Percentiles rank a stretch among this genome's conserved stretches.
Conservation (phyloP, 2,113 vertebrate genomes). For the Megaceryle torquata region DNA sequence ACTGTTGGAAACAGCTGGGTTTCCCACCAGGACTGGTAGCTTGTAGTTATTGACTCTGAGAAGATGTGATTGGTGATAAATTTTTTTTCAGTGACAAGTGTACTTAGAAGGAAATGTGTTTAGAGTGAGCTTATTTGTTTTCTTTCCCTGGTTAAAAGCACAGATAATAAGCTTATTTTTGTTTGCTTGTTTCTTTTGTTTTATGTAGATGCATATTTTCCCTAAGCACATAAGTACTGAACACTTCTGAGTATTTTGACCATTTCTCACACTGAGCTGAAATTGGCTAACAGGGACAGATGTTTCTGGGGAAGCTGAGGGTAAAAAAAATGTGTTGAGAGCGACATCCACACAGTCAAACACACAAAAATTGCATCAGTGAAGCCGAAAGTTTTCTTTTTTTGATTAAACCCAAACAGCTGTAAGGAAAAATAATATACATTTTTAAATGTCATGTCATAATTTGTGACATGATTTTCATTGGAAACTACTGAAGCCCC, state of each 20-base stretch:
- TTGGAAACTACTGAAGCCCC: background rate
- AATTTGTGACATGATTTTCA: background rate
- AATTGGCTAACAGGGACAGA: background rate
- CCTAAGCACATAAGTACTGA: background rate
- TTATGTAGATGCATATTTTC: background rate
- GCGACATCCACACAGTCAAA: background rate
- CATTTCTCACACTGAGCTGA: background rate
- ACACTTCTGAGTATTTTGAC: background rate
- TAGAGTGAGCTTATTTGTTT: background rate
- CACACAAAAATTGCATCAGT: background rate
- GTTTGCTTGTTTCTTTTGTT: background rate
- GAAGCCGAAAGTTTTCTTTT: background rate
- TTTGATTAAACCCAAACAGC: background rate
- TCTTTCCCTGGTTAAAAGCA: background rate
- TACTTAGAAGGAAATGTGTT: background rate
- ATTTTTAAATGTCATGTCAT: background rate
- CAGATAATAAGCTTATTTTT: background rate
- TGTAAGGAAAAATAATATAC: background rate
- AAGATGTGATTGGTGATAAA: background rate
- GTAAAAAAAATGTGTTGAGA: background rate
- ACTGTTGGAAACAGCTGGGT: background rate
- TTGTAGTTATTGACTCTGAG: background rate
- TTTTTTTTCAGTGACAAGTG: background rate
- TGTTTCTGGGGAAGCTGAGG: background rate
- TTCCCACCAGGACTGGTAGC: background rate